These are phyloP conservation scores for Ricordea florida DNA, from an alignment of 92 coral and sea anemone genomes.

Conservation along the genomic window DNA sequence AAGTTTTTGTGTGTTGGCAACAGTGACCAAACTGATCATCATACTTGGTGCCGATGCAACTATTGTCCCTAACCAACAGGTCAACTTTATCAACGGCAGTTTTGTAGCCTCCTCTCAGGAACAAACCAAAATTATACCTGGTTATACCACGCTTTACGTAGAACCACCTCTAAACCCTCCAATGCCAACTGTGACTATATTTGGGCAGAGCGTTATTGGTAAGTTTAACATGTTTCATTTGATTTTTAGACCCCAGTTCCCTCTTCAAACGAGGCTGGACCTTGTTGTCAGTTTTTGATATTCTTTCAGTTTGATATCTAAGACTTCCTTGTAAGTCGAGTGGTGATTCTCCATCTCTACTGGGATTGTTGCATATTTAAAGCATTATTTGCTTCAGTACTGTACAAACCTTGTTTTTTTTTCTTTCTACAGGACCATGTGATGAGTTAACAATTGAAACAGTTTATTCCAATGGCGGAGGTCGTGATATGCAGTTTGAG, in stretches of 20 bases:
- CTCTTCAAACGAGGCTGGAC: no score
- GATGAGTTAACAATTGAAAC: slow-evolving; percentile 46
- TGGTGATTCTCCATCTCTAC: neutral
- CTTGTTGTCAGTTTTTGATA: no score
- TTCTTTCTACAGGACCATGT: slow-evolving; percentile 52
- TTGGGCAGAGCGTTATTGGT: slow-evolving; percentile 61
- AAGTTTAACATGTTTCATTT: no score
- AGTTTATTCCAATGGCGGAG: slow-evolving; percentile 64
- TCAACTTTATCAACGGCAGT: slow-evolving; percentile 35
- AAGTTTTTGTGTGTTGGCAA: slow-evolving; percentile 38
- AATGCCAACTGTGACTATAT: slow-evolving; percentile 42
- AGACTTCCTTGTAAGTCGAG: neutral
- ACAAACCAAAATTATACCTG: slow-evolving; percentile 46
- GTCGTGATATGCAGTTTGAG: slow-evolving; percentile 49
- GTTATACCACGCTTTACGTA: slow-evolving; percentile 3
- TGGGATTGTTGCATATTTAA: neutral
- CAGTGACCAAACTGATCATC: slow-evolving; percentile 24
- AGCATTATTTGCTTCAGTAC: neutral
- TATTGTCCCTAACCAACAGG: slow-evolving; percentile 10
- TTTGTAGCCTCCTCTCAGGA: slow-evolving; percentile 22
- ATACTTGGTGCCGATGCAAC: slow-evolving; percentile 37
- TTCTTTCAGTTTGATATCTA: no score
- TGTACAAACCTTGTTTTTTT: neutral
- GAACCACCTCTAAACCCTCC: slow-evolving; percentile 23
- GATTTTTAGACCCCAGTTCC: no score